Base-by-base conservation (phyloP, 2,888 invertebrate species). In the Theretra japonica region DNA sequence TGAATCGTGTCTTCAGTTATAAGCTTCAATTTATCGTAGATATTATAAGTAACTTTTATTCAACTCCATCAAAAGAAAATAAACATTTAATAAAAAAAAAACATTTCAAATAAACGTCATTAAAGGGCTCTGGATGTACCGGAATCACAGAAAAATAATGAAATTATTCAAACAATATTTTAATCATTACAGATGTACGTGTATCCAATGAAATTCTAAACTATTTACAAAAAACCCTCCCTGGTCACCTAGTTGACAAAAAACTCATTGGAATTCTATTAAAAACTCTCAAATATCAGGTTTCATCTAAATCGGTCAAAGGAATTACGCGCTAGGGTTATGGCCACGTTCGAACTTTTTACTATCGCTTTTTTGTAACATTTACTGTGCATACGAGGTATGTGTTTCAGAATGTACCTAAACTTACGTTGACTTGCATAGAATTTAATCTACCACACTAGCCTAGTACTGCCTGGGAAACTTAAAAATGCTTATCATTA, bases 221-320 rank as follows among this genome's bases (percentile, higher is more conserved):
- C 65, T 23, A 48, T 15, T 65, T 48, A 23, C 15, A 15, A 33
- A 41, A 23, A 65, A 23, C 65, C 48, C 41, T 23, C 41, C 23
- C 21, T 23, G 23, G 65, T 65, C 65, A 65, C 23, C 53, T 11
- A 23, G 48, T 23, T 23, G 7, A 48, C 41, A 65, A 65, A 65
- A 65, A 65, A 65, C 65, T 48, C 65, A 65, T 65, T 48, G 48
- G 65, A 65, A 65, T 65, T 65, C 41, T 48, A 23, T 21, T 15
- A 21, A 65, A 65, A 65, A 65, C 65, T 65, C 48, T 21, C 65
- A 41, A 48, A 41, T 65, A 65, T 65, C 65, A 41, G 65, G 48
- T 65, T 65, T 48, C 65, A 65, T 65, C 15, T 65, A 65, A 65
- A 65, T 65, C 65, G 65, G 65, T 23, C 65, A 5, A 17, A 65